Evolutionary conservation across 23 tunicate genomes (phyloP), one percentile per base, ranked within the genome.

Genomic region (Ascidia mentula): DNA sequence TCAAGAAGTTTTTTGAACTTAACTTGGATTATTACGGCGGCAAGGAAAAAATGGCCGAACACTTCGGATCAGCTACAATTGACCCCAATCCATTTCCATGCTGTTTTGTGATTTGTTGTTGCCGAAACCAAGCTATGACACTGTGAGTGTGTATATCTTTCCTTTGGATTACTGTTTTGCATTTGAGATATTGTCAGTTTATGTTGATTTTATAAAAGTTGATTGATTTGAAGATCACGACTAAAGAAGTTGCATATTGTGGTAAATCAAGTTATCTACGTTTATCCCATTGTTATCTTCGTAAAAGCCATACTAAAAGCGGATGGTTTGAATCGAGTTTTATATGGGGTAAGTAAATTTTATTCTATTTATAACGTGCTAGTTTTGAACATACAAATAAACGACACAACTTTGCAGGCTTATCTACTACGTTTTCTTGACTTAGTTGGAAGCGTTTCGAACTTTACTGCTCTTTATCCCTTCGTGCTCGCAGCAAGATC

Each of bases 21-120:
- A 46, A 77, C 0, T 45, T 88, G 34, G 72, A 77, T 60, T 88
- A 69, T 59, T 88, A 82, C 80, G 93, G 93, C 38, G 93, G 93
- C 12, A 88, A 88, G 70, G 45, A 59, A 35, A 32, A 76, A 45
- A 77, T 88, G 88, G 93, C 79, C 0, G 80, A 18, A 0, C 36
- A 82, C 45, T 40, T 34, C 5, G 80, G 60, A 15, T 82, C 77
- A 72, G 38, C 38, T 33, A 74, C 31, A 0, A 34, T 88, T 34
- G 6, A 74, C 12, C 75, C 83, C 0, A 77, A 88, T 72, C 79
- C 87, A 5, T 88, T 88, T 59, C 93, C 93, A 0, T 88, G 87
- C 73, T 45, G 81, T 37, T 78, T 88, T 60, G 72, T 86, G 22
- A 31, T 42, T 32, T 88, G 93, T 36, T 84, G 87, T 73, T 84